phyloP scores from a whole-genome alignment of 2,797 vertebrate species.

The Petrocephalus schoutedeni region DNA sequence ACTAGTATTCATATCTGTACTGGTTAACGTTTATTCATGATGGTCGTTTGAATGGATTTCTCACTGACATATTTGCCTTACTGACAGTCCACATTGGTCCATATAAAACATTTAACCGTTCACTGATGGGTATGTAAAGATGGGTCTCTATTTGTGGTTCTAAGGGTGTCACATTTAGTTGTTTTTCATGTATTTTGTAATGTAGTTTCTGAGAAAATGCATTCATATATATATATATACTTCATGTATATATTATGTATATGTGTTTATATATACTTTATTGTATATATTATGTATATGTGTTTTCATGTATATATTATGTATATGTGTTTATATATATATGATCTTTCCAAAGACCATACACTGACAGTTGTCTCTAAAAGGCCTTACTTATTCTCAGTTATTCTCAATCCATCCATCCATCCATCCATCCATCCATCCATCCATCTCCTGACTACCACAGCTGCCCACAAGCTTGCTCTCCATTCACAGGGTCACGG shows the following conservation, averaged over 20 bases:
- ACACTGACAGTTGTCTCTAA: not conserved
- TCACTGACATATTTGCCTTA: not conserved
- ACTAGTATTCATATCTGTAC: not conserved
- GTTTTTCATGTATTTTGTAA: not conserved
- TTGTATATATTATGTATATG: too few species aligned
- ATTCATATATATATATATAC: not conserved
- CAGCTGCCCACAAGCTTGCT: not conserved
- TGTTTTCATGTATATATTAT: too few species aligned
- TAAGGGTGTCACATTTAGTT: not conserved
- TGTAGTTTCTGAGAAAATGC: not conserved
- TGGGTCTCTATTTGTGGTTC: not conserved
- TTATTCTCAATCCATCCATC: too few species aligned
- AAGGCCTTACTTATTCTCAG: not conserved
- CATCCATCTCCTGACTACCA: not conserved
- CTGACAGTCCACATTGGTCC: not conserved
- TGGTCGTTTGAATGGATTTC: not conserved
- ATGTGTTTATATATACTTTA: not conserved
- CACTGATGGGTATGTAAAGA: not conserved
- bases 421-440: not conserved
- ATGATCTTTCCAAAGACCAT: not conserved
- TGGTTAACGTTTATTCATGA: not conserved
- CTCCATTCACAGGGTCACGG: not conserved
- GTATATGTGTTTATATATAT: not conserved
- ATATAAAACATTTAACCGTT: not conserved
- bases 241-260: too few species aligned